Evolutionary conservation across 2,797 vertebrate species (phyloP).

Genomic region (Pachyuromys duprasi): DNA sequence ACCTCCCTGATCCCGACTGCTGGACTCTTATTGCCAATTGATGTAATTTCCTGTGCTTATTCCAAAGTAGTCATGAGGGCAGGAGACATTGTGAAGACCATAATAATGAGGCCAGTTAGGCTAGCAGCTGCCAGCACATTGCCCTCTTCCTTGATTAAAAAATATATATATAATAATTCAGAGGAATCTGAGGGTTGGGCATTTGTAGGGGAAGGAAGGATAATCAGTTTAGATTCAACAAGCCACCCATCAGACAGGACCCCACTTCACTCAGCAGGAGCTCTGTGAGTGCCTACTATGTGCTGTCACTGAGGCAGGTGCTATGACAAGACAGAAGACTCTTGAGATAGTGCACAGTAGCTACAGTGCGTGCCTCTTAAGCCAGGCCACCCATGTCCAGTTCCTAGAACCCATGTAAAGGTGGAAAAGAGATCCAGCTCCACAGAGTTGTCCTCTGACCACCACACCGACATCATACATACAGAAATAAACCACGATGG

Average conservation of each 20-base stretch:
- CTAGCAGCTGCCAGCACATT: neutral
- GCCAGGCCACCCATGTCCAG: neutral
- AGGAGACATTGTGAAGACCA: neutral
- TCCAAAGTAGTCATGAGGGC: slow-evolving; percentile 63
- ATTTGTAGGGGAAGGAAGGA: slow-evolving; percentile 31
- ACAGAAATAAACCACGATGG: neutral
- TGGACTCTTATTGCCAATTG: slow-evolving; percentile 51
- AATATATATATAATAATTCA: neutral
- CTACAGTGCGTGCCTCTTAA: neutral
- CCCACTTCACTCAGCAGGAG: neutral
- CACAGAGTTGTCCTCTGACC: neutral
- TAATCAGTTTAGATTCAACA: slow-evolving; percentile 36
- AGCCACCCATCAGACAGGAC: neutral
- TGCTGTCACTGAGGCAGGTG: neutral
- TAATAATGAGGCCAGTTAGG: slow-evolving; percentile 19
- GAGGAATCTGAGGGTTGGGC: slow-evolving; percentile 40
- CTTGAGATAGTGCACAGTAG: neutral
- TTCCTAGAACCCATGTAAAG: neutral
- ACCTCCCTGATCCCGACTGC: slow-evolving; percentile 6
- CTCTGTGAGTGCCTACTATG: neutral
- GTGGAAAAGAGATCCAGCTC: neutral
- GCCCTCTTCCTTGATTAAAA: slow-evolving; percentile 38
- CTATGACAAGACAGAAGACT: neutral
- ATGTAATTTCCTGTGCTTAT: slow-evolving; percentile 66
- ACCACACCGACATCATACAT: neutral